These are phyloP conservation scores for Cactoblastis cactorum DNA, from an alignment of 2,888 invertebrate genomes.

Conservation along the genomic window DNA sequence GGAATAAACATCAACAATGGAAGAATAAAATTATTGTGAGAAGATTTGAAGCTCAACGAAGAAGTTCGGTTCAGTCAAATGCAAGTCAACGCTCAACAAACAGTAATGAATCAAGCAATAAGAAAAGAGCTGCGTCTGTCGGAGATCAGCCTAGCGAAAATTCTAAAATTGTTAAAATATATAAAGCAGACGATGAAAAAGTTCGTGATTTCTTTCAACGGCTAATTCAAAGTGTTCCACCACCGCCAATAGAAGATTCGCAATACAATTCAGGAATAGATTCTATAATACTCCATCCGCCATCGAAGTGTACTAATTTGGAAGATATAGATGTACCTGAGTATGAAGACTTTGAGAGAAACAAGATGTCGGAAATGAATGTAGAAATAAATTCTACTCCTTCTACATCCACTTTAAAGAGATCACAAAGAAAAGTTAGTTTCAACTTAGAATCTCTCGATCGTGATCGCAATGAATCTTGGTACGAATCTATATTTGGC, in stretches of 20 bases:
- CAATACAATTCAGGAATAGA: constrained; percentile 20
- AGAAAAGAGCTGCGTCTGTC: constrained; percentile 36
- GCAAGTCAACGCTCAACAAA: constrained; percentile 32
- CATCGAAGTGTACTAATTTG: constrained; percentile 32
- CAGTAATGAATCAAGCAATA: constrained; percentile 35
- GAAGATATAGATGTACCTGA: constrained; percentile 50
- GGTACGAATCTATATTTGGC: constrained; percentile 66
- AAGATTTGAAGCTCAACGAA: constrained; percentile 42
- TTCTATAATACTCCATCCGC: constrained; percentile 26
- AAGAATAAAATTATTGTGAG: constrained; percentile 54
- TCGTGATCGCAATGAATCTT: constrained; percentile 42
- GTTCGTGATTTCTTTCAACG: constrained; percentile 53
- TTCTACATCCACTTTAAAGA: constrained; percentile 57
- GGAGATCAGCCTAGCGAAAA: constrained; percentile 24
- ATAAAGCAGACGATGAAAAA: constrained; percentile 40
- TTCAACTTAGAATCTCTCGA: constrained; percentile 40
- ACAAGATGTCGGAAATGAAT: constrained; percentile 36
- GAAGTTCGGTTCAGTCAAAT: constrained; percentile 39
- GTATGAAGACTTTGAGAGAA: constrained; percentile 54
- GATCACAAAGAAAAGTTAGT: constrained; percentile 41
- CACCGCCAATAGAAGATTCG: constrained; percentile 52
- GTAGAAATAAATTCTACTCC: constrained; percentile 31
- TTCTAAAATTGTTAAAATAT: constrained; percentile 15
- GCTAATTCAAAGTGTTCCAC: constrained; percentile 53
- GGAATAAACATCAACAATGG: constrained; percentile 58